phyloP scores from a whole-genome alignment of 1,140 invertebrate species.

The Littorina saxatilis region DNA sequence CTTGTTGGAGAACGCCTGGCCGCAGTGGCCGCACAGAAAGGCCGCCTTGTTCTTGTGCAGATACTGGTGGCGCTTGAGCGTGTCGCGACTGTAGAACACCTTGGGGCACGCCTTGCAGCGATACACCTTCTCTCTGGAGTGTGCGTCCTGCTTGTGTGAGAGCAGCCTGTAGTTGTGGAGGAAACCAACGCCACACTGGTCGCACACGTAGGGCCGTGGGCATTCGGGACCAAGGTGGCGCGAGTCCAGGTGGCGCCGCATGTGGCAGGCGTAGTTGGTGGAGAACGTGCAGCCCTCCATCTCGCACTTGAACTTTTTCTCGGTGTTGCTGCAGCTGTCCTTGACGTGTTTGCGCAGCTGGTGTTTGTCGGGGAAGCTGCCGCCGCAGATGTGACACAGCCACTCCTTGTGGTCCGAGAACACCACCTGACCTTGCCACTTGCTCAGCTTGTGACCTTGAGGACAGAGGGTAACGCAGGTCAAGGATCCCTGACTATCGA shows the following conservation, averaged over 20 bases:
- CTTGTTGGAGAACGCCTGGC: not conserved
- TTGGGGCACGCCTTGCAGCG: not conserved
- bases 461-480: too few species aligned
- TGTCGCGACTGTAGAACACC: not conserved
- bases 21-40: conserved; percentile 9
- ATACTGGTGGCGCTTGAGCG: not conserved
- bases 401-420: not conserved
- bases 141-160: not conserved
- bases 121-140: not conserved
- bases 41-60: not conserved
- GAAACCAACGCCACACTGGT: not conserved
- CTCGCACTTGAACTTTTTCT: not conserved
- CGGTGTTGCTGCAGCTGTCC: not conserved
- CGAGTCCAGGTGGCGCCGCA: not conserved
- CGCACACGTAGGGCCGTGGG: not conserved
- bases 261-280: not conserved
- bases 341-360: not conserved
- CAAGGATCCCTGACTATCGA: too few species aligned
- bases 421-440: not conserved
- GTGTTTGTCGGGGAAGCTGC: not conserved
- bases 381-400: not conserved
- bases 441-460: too few species aligned
- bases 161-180: not conserved
- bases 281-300: too few species aligned
- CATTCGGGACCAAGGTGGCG: not conserved